phyloP scores from a whole-genome alignment of 1,140 invertebrate species.

The Conus betulinus region DNA sequence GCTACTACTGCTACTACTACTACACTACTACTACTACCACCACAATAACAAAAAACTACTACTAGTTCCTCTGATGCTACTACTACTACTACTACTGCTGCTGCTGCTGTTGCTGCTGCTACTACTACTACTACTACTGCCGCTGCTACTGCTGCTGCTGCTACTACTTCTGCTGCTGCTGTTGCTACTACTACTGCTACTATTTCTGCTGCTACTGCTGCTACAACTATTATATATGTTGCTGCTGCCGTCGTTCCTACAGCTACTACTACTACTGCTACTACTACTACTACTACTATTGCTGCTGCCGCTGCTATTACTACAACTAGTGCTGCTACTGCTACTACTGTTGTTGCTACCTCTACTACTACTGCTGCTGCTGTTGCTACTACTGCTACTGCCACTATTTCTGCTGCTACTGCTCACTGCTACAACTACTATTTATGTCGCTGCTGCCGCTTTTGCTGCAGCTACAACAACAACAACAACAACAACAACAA shows the following conservation, averaged over 20 bases:
- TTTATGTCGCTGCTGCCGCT: too few relatives aligned
- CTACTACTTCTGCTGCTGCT: neutral
- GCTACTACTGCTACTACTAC: neutral
- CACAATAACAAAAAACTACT: neutral
- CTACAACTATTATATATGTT: neutral
- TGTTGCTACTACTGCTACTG: constrained; percentile 15
- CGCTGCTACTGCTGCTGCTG: neutral
- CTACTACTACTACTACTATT: constrained; percentile 16
- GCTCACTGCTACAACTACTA: too few relatives aligned
- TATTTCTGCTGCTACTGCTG: too few relatives aligned
- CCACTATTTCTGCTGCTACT: neutral
- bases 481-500: too few relatives aligned
- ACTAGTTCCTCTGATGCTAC: neutral
- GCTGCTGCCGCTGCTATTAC: neutral
- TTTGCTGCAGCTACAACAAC: too few relatives aligned
- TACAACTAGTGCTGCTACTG: neutral
- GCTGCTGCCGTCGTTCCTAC: neutral
- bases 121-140: constrained; percentile 24
- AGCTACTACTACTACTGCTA: constrained; percentile 15
- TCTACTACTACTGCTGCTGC: neutral
- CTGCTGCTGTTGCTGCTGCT: neutral
- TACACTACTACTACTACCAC: constrained; percentile 15
- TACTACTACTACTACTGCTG: neutral
- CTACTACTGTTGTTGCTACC: neutral
- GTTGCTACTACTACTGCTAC: neutral